Conservation (phyloP, 1,140 invertebrate species). For the Habropoda laboriosa region DNA sequence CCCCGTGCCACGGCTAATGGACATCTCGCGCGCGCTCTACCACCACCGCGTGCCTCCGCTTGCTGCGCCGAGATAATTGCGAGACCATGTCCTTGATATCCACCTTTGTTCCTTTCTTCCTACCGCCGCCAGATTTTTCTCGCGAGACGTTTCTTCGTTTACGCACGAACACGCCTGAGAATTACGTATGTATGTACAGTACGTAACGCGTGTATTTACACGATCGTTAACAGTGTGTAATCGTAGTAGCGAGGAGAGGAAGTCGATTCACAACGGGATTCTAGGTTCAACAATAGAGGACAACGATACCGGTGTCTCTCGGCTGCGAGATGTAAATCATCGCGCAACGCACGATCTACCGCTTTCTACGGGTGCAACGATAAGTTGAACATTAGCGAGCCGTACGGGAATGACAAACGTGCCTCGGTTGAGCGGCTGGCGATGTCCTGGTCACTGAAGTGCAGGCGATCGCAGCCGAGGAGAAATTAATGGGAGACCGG, state of each 20-base stretch:
- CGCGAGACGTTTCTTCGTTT: neutral
- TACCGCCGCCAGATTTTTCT: neutral
- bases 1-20: constrained; percentile 43
- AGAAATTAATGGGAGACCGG: constrained; percentile 5
- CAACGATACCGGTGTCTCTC: constrained; percentile 55
- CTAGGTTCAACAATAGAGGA: constrained; percentile 38
- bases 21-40: neutral
- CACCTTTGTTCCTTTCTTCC: constrained; percentile 44
- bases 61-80: constrained; percentile 63
- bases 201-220: neutral
- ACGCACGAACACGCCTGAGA: neutral
- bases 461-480: neutral
- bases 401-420: constrained; percentile 49
- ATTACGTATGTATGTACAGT: neutral
- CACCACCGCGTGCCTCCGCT: neutral
- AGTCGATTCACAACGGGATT: constrained; percentile 14
- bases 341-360: constrained; percentile 44
- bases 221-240: neutral
- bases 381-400: constrained; percentile 54
- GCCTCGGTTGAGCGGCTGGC: constrained; percentile 42
- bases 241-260: neutral
- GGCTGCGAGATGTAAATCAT: constrained; percentile 69
- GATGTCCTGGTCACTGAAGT: constrained; percentile 29
- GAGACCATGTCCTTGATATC: neutral
- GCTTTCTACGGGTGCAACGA: constrained; percentile 54